Evolutionary conservation across 2,888 invertebrate species (phyloP), one percentile per base, ranked within the genome.

Genomic region (Tetrapedia diversipes): DNA sequence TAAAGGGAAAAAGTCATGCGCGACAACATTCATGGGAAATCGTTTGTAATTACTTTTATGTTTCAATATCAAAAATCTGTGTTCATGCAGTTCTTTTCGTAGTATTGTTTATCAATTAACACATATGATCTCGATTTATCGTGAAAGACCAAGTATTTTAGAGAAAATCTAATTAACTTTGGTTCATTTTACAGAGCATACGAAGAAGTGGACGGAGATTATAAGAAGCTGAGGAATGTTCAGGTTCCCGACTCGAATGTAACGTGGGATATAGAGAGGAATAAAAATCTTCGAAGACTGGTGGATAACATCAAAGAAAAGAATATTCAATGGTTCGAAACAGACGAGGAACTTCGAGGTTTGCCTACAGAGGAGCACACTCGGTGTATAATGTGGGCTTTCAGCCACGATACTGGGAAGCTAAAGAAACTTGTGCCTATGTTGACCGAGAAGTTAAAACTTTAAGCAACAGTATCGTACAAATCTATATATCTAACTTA

Each of bases 201-300:
- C 90, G 92, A 92, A 66, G 90, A 93, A 0, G 95, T 93, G 6
- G 94, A 94, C 8, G 96, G 96, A 0, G 94, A 95, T 81, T 95
- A 96, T 90, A 96, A 96, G 89, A 94, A 95, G 70, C 92, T 96
- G 67, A 93, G 96, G 43, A 95, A 95, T 0, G 94, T 95, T 45
- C 92, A 92, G 54, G 92, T 93, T 1, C 93, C 93, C 43, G 92
- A 92, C 0, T 93, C 93, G 27, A 92, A 92, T 32, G 93, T 93
- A 27, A 95, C 96, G 0, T 96, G 96, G 96, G 96, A 96, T 90
- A 94, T 96, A 71, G 93, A 95, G 8, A 92, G 96, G 81, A 96
- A 96, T 86, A 90, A 90, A 0, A 93, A 94, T 39, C 92, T 96
- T 10, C 87, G 88, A 29, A 77, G 69, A 1, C 43, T 91, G 16